Base-by-base conservation (phyloP, 2,113 vertebrate genomes). In the Aptenodytes patagonicus region DNA sequence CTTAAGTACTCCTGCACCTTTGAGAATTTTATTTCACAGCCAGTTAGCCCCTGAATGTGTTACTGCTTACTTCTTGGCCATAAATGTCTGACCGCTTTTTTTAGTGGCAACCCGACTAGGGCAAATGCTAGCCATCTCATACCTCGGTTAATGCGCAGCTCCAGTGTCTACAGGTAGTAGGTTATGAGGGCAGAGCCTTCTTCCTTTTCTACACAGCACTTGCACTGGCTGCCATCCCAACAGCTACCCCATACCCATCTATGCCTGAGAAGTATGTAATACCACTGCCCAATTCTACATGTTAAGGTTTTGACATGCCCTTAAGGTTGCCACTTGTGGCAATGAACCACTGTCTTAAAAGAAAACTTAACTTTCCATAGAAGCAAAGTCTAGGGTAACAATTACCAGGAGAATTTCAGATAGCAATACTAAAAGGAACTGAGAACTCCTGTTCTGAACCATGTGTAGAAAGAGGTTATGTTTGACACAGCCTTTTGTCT, bases 401-500 rank as follows among this genome's bases (percentile, higher is more conserved):
- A 31, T 54, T 72, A 49, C 13, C 15, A 31, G 31, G 25, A 61
- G 13, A 83, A 54, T 13, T 66, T 57, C 28, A 9, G 10, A 3
- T 62, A 69, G 17, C 26, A 5, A 8, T 13, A 14, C 4, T 15
- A 38, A 62, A 80, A 42, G 31, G n/a, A 87, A 57, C 28, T 9
- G 29, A 52, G 38, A 72, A 38, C 20, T 47, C 31, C 40, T 51
- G 3, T 44, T 78, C 49, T 80, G 54, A 77, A 32, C 36, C 5
- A 1, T 2, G 5, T n/a, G 22, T 15, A 32, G 55, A 13, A 78
- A 18, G 88, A 79, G 34, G 52, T 49, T 11, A 14, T 8, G 11
- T 90, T 54, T 97, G 57, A 96, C 91, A 64, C 36, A 44, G 40
- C 13, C 20, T 92, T 94, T 89, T 93, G 29, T 87, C 66, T 94